Evolutionary conservation across 2,888 invertebrate genomes (phyloP), one percentile per base, ranked within the genome.

Genomic region (Drosophila kanekoi): DNA sequence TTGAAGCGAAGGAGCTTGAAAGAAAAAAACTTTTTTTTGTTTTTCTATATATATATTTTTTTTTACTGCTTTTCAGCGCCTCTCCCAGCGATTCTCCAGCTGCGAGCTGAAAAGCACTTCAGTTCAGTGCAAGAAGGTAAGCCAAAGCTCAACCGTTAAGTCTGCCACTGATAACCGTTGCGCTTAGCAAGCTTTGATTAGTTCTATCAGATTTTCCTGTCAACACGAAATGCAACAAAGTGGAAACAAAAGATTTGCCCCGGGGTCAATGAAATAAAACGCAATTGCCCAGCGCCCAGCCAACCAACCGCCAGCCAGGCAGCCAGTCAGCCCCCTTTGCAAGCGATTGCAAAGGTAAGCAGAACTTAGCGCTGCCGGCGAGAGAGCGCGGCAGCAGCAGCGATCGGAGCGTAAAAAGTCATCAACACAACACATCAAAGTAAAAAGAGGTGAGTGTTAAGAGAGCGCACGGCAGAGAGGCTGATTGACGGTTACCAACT

Each of bases 191-290:
- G 70, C 40, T 47, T 38, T 11, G 65, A 71, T 77, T 61, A 77
- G 54, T 53, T 45, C n/a, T 16, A 4, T 37, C 13, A 43, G 16
- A 41, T 54, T 60, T 60, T 6, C 69, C 48, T 47, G 49, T 56
- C 48, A 53, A 53, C 44, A 14, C 38, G 16, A 72, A 77, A 33
- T 52, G 56, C 73, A 62, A 48, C 49, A 53, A 56, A 64, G 38
- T 44, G 35, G 40, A 43, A 62, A 35, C 33, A 45, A 33, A 58
- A 32, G 48, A 61, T 16, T 47, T 47, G 18, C 35, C 23, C 18
- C n/a, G 70, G 52, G 81, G 73, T 81, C 84, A 87, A 71, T 73
- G 81, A 58, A 87, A 84, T 74, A 77, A 77, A 77, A 69, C 71
- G 84, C 87, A 80, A 87, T 87, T 68, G 72, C 54, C 47, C 32